A percentile compares a stretch with the other conserved stretches of the same genome.
Evolutionary conservation across 2,888 invertebrate species (phyloP).

Genomic region (Spodoptera exigua): DNA sequence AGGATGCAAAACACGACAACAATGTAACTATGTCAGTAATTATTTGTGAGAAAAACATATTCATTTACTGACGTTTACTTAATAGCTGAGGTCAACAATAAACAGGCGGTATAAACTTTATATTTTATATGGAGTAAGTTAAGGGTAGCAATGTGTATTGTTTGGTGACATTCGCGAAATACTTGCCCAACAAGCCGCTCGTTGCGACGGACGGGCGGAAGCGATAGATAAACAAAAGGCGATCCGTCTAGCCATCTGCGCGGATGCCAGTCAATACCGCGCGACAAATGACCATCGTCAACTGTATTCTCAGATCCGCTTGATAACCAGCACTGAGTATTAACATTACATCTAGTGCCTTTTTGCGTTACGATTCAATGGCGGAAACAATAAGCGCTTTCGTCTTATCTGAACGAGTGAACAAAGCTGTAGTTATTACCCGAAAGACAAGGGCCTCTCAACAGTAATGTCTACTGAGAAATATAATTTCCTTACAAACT

Average conservation of each 20-base stretch:
- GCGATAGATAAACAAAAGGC: constrained; percentile 74
- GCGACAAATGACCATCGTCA: constrained; percentile 42
- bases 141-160: constrained; percentile 6
- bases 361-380: too few relatives aligned
- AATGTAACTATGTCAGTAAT: constrained; percentile 23
- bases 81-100: constrained; percentile 8
- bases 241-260: constrained; percentile 76
- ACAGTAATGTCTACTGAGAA: neutral
- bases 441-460: neutral
- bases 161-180: constrained; percentile 9
- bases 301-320: constrained; percentile 37
- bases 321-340: constrained; percentile 5
- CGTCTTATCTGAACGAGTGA: neutral
- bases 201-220: constrained; percentile 68
- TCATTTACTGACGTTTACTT: constrained; percentile 13
- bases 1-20: constrained; percentile 23
- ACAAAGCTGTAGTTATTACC: neutral
- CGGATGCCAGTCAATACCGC: constrained; percentile 62
- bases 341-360: too few relatives aligned
- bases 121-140: constrained; percentile 4
- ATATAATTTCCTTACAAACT: constrained; percentile 3
- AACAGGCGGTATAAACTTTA: neutral
- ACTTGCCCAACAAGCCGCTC: constrained; percentile 13
- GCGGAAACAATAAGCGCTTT: too few relatives aligned
- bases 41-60: constrained; percentile 31